Conservation (phyloP, 92 coral and sea anemone species). For the Zoanthus sansibaricus region DNA sequence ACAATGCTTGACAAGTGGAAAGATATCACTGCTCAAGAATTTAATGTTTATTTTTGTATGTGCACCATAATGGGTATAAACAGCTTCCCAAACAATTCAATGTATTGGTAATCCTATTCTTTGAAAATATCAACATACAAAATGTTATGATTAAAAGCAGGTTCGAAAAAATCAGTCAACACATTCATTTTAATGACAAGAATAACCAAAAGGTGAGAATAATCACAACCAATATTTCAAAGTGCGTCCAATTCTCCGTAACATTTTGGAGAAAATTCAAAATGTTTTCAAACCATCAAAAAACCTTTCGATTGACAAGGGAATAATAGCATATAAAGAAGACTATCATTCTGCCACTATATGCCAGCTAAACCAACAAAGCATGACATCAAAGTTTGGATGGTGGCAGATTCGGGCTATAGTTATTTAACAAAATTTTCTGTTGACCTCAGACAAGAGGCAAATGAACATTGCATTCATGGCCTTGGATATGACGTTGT, state of each 20-base stretch:
- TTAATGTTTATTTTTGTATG: slow-evolving; percentile 45
- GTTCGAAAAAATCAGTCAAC: slow-evolving; percentile 55
- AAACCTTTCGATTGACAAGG: not conserved
- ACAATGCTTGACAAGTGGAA: slow-evolving; percentile 15
- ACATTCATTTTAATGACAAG: slow-evolving; percentile 41
- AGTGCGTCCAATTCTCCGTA: not conserved
- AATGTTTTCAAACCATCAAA: not conserved
- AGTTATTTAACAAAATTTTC: not conserved
- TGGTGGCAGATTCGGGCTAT: not conserved
- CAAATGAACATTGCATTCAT: not conserved
- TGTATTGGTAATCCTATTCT: slow-evolving; percentile 63
- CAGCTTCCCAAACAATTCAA: slow-evolving; percentile 47
- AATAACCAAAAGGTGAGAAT: slow-evolving; percentile 39
- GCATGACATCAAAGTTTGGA: not conserved
- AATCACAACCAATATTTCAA: slow-evolving; percentile 39
- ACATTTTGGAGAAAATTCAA: not conserved
- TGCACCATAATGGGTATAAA: slow-evolving; percentile 58
- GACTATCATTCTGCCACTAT: not conserved
- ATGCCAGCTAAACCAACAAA: not conserved
- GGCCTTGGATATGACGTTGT: slow-evolving; percentile 47
- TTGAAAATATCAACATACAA: slow-evolving; percentile 49
- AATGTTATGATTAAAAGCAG: slow-evolving; percentile 48
- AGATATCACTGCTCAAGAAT: slow-evolving; percentile 30
- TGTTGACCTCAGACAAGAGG: not conserved
- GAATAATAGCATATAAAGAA: not conserved